phyloP scores from a whole-genome alignment of 2,888 invertebrate genomes.

The Villa cingulata region DNA sequence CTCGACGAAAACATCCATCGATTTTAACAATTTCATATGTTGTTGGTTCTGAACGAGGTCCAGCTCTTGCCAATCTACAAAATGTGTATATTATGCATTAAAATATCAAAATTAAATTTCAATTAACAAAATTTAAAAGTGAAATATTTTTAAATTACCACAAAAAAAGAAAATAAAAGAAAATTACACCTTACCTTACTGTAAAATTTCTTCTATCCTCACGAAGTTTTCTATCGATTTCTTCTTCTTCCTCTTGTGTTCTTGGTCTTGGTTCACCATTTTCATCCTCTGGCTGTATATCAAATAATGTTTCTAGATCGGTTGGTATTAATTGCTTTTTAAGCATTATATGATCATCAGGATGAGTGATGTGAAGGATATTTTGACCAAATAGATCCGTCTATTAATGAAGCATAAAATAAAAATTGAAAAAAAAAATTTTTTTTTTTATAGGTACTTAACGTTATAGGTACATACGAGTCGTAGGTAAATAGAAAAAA shows the following conservation, averaged over 20 bases:
- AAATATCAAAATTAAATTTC: too few species aligned
- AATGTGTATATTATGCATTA: not conserved
- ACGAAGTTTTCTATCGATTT: slow-evolving; percentile 29
- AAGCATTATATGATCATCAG: slow-evolving; percentile 63
- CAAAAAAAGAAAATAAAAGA: not conserved
- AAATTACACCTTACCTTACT: slow-evolving; percentile 30
- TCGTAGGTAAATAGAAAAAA: too few species aligned
- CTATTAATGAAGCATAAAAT: too few species aligned
- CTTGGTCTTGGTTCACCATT: slow-evolving; percentile 42
- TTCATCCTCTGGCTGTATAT: slow-evolving; percentile 35
- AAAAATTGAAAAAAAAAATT: too few species aligned
- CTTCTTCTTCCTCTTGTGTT: slow-evolving; percentile 33
- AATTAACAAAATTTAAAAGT: not conserved
- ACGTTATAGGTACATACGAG: too few species aligned
- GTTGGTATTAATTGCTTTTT: slow-evolving; percentile 48
- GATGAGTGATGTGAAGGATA: slow-evolving; percentile 65
- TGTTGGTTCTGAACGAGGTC: slow-evolving; percentile 56
- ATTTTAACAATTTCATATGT: slow-evolving; percentile 57
- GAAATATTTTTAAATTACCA: too few species aligned
- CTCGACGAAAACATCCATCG: slow-evolving; percentile 48
- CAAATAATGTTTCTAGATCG: slow-evolving; percentile 33
- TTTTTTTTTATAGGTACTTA: too few species aligned
- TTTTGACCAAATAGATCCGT: slow-evolving; percentile 72
- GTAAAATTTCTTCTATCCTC: slow-evolving; percentile 44
- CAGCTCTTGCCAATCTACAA: slow-evolving; percentile 46